Conservation (phyloP, 2,888 invertebrate species). For the Orchesella flavescens region DNA sequence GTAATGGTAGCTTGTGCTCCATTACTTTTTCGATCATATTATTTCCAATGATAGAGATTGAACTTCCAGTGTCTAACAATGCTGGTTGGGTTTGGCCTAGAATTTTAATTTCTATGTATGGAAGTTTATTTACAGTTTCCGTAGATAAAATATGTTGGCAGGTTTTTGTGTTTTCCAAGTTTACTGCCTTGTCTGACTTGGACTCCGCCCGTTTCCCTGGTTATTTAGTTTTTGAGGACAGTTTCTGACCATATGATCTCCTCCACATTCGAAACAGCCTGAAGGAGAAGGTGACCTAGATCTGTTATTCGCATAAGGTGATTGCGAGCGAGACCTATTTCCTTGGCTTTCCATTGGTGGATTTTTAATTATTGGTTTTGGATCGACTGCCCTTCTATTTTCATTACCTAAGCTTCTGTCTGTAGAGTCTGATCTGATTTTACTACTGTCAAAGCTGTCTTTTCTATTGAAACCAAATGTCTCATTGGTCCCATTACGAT, state of each 20-base stretch:
- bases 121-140: background rate
- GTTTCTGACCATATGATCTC: background rate
- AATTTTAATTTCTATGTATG: background rate
- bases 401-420: too few species aligned
- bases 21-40: background rate
- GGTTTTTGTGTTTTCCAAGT: background rate
- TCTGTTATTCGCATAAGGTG: background rate
- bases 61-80: slow-evolving; percentile 21
- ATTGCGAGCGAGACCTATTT: background rate
- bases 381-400: background rate
- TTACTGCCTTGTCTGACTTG: background rate
- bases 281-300: background rate
- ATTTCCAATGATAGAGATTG: background rate
- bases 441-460: background rate
- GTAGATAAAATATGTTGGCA: background rate
- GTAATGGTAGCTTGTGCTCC: background rate
- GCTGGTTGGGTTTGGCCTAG: background rate
- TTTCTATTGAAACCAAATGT: too few species aligned
- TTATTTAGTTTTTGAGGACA: background rate
- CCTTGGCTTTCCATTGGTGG: too few species aligned
- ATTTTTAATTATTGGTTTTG: background rate
- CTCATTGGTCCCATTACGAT: too few species aligned
- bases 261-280: slow-evolving; percentile 10
- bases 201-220: slow-evolving; percentile 12
- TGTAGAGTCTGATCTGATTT: background rate